Conservation (phyloP, 2,797 vertebrate species). For the Brotogeris chrysoptera region DNA sequence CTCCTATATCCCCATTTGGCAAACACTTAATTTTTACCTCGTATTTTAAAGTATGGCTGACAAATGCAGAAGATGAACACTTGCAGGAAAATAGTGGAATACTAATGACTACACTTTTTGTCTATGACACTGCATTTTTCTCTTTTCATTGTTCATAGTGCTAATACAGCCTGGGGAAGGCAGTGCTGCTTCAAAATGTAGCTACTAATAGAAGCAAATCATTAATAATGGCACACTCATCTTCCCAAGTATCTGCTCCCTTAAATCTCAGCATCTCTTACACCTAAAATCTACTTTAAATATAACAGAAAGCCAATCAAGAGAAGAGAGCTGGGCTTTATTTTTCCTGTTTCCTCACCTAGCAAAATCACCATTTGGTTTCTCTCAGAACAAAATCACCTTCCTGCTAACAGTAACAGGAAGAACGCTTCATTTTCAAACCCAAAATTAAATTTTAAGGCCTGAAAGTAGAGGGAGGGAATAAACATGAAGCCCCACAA, state of each 20-base stretch:
- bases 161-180: not conserved
- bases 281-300: not conserved
- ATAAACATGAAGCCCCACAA: not conserved
- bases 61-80: conserved; percentile 36
- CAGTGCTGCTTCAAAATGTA: not conserved
- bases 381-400: not conserved
- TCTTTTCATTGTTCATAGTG: conserved; percentile 3
- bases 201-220: not conserved
- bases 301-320: not conserved
- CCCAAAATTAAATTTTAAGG: not conserved
- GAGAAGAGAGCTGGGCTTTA: not conserved
- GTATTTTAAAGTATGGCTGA: conserved; percentile 1
- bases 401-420: not conserved
- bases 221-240: not conserved
- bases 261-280: not conserved
- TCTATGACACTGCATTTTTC: conserved; percentile 35
- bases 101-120: not conserved
- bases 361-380: not conserved
- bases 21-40: conserved; percentile 35
- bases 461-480: not conserved
- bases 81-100: conserved; percentile 18
- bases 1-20: not conserved
- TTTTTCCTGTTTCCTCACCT: not conserved
- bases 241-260: not conserved
- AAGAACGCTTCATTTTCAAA: not conserved